Evolutionary conservation across 1,140 invertebrate genomes (phyloP), one percentile per base, ranked within the genome.

Genomic region (Neuroterus valhalla): DNA sequence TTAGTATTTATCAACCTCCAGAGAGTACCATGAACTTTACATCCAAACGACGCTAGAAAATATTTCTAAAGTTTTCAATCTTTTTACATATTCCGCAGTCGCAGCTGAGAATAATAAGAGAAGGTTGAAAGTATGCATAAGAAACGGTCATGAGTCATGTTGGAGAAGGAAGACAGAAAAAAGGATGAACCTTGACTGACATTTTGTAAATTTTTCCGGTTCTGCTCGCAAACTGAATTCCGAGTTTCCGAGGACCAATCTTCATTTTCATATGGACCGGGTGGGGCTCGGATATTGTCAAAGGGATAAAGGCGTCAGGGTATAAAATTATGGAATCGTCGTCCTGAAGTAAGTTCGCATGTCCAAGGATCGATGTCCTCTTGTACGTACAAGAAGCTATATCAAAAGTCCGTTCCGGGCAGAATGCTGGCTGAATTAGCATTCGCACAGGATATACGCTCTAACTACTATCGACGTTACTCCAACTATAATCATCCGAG

Each of bases 401-500:
- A 78, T 78, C 77, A 66, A 78, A 75, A 74, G 76, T 84, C 75
- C 78, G 68, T 76, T 77, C 80, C 80, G 80, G 78, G 76, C 75
- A 82, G 79, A 80, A 79, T 77, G 79, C 81, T 75, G 75, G 72
- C 82, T 79, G 87, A 89, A 90, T 90, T 90, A 89, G 88, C 89
- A 90, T 90, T 90, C 87, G 86, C 84, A 87, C 87, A 90, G 89
- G 89, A 90, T 90, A 87, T 88, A 89, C 88, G 89, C 85, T 90
- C 89, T 88, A 90, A 90, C 89, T 90, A 86, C 88, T 90, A 90
- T 90, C 87, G 86, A 87, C 86, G 87, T 87, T 88, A 84, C 82
- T 86, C 82, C 84, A 89, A 90, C 88, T 90, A 90, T 90, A 90
- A 90, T 90, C 89, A 89, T 87, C 80, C 82, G 84, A 85, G 82